Percentiles rank a stretch among this genome's conserved stretches.
Evolutionary conservation across 2,888 invertebrate genomes (phyloP).

Genomic region (Amiota minor): DNA sequence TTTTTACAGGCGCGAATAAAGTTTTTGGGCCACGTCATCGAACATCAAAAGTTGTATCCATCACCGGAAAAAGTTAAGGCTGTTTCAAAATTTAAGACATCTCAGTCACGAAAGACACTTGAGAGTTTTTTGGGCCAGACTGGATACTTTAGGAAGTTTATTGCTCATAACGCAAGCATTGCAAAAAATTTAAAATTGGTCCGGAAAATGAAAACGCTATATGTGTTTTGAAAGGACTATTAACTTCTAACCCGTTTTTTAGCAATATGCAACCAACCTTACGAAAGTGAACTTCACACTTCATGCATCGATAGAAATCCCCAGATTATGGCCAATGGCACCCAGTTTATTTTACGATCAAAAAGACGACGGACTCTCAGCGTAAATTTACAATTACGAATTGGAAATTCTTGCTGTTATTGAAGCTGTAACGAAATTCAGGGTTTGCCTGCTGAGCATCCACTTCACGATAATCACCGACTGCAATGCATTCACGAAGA

Average conservation of each 20-base stretch:
- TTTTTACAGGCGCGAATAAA: too few species aligned
- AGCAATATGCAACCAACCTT: not conserved
- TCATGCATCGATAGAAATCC: too few species aligned
- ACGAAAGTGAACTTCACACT: too few species aligned
- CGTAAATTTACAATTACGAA: slow-evolving; percentile 59
- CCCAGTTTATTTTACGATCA: slow-evolving; percentile 49
- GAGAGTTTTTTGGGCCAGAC: too few species aligned
- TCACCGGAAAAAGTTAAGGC: not conserved
- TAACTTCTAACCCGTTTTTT: not conserved
- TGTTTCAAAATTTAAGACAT: not conserved
- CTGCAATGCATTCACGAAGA: slow-evolving; percentile 32
- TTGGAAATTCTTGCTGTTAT: slow-evolving; percentile 53
- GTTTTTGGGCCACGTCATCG: too few species aligned
- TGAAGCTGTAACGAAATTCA: slow-evolving; percentile 30
- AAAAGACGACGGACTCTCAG: slow-evolving; percentile 44
- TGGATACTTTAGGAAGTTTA: too few species aligned
- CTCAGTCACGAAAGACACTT: too few species aligned
- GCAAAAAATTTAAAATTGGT: not conserved
- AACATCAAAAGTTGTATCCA: slow-evolving; percentile 4
- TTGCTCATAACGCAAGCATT: too few species aligned
- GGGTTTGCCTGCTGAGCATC: slow-evolving; percentile 1
- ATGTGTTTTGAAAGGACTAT: not conserved
- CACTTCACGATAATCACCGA: slow-evolving; percentile 35
- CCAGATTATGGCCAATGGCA: too few species aligned
- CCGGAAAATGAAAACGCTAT: not conserved